Percentiles rank a stretch among this genome's conserved stretches.
Evolutionary conservation across 2,113 vertebrate genomes (phyloP).

Genomic region (Crotalus tigris): DNA sequence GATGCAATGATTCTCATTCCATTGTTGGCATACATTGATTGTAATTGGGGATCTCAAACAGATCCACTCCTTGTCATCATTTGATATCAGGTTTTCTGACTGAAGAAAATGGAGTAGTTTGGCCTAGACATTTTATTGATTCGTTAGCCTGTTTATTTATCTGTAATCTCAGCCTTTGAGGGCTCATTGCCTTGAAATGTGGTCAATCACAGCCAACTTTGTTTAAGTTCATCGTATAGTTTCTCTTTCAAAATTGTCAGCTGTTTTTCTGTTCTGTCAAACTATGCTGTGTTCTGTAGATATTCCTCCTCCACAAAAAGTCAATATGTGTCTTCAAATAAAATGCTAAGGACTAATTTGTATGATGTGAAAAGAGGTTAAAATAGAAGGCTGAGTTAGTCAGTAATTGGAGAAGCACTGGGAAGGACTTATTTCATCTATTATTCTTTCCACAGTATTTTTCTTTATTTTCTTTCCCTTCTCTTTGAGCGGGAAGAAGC

Average conservation of each 20-base stretch:
- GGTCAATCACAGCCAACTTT: not conserved
- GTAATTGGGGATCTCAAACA: not conserved
- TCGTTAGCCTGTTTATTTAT: not conserved
- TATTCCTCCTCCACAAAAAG: not conserved
- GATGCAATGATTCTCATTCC: not conserved
- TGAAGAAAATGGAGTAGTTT: not conserved
- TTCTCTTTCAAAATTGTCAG: not conserved
- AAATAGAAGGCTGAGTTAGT: not conserved
- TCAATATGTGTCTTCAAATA: not conserved
- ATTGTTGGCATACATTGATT: not conserved
- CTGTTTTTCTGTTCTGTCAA: not conserved
- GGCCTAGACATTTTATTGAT: not conserved
- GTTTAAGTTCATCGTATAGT: not conserved
- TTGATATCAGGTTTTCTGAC: not conserved
- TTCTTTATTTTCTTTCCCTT: not conserved
- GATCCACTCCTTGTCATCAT: not conserved
- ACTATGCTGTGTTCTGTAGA: not conserved
- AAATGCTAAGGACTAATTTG: not conserved
- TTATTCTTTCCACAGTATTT: not conserved
- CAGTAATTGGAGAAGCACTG: not conserved
- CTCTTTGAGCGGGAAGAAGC: not conserved
- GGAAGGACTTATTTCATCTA: not conserved
- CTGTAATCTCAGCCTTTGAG: not conserved
- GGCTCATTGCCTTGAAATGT: not conserved
- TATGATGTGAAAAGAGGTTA: not conserved